Conservation (phyloP, 2,888 invertebrate species). For the Endotricha flammealis region DNA sequence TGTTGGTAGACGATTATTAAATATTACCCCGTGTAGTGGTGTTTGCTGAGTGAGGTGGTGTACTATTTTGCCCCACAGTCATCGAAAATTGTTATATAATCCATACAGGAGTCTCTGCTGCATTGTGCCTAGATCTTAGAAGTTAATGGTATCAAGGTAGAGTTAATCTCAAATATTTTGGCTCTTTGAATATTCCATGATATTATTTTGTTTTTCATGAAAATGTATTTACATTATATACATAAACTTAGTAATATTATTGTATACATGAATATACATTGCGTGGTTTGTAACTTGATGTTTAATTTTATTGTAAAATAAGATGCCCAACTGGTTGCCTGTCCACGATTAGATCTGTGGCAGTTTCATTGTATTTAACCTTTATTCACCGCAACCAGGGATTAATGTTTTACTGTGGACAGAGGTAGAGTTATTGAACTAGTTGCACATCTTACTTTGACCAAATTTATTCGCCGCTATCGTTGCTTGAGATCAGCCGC, state of each 20-base stretch:
- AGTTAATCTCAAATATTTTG: constrained; percentile 78
- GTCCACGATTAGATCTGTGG: constrained; percentile 46
- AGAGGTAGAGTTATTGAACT: constrained; percentile 47
- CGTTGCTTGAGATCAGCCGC: constrained; percentile 59
- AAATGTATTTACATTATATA: constrained; percentile 78
- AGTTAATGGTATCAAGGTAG: constrained; percentile 77
- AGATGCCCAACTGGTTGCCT: constrained; percentile 70
- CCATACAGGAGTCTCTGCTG: constrained; percentile 79
- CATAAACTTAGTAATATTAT: constrained; percentile 76
- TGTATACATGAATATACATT: constrained; percentile 77
- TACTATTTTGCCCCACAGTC: constrained; percentile 70
- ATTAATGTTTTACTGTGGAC: constrained; percentile 42
- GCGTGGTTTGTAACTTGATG: constrained; percentile 77
- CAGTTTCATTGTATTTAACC: constrained; percentile 50
- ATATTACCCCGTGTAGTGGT: constrained; percentile 58
- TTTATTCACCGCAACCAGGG: constrained; percentile 33
- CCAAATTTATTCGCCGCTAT: constrained; percentile 61
- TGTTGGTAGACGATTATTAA: no score
- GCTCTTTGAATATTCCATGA: constrained; percentile 79
- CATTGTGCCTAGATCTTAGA: constrained; percentile 80
- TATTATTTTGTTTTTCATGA: constrained; percentile 77
- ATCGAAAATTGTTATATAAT: constrained; percentile 76
- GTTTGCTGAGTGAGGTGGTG: constrained; percentile 52
- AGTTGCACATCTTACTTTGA: constrained; percentile 74
- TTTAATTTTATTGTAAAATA: constrained; percentile 72